Conservation (phyloP, 2,113 vertebrate species). For the Anarrhichthys ocellatus region DNA sequence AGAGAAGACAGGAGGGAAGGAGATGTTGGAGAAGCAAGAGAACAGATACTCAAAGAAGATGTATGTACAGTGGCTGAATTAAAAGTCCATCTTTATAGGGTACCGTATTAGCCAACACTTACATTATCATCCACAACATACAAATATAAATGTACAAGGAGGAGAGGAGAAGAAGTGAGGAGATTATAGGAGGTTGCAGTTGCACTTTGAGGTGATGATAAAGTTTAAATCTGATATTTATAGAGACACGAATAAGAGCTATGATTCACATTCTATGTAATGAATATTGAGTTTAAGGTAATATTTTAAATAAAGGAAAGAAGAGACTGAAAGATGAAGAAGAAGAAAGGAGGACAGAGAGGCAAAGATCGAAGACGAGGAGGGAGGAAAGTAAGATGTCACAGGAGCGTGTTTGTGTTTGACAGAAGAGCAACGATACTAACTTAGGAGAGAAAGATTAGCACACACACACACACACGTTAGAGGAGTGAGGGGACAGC, state of each 20-base stretch:
- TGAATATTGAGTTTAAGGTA: conserved; percentile 18
- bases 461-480: neutral
- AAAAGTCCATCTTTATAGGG: conserved; percentile 68
- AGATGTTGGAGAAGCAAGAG: conserved; percentile 20
- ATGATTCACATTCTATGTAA: conserved; percentile 15
- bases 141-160: conserved; percentile 55
- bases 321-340: neutral
- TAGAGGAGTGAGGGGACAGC: conserved; percentile 11
- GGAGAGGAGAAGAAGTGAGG: neutral
- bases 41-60: conserved; percentile 51
- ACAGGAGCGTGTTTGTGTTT: no score
- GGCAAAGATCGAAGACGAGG: neutral
- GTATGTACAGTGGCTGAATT: conserved; percentile 55
- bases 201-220: conserved; percentile 10
- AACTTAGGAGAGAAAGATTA: conserved; percentile 23
- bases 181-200: conserved; percentile 15
- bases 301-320: neutral
- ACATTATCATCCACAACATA: conserved; percentile 70
- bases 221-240: conserved; percentile 55
- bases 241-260: conserved; percentile 27
- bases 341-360: neutral
- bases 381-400: neutral
- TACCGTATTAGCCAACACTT: conserved; percentile 77
- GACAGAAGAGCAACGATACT: neutral
- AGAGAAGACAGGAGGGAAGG: conserved; percentile 17